Conservation (phyloP, 2,888 invertebrate genomes). For the Tyria jacobaeae region DNA sequence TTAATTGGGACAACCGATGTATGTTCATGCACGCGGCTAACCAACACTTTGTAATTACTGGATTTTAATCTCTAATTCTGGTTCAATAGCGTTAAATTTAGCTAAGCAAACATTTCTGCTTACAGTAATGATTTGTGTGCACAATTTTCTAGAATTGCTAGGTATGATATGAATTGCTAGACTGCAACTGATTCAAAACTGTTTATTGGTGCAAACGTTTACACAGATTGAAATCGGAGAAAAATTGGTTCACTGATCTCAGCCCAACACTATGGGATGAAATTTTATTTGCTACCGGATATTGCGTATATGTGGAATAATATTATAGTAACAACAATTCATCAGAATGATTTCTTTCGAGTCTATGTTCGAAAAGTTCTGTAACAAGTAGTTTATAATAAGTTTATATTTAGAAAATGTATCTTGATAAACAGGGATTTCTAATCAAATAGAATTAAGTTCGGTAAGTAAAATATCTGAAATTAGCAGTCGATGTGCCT, state of each 20-base stretch:
- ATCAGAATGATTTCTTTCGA: neutral
- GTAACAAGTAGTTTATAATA: too few species aligned
- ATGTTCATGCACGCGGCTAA: constrained; percentile 25
- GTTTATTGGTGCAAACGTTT: constrained; percentile 44
- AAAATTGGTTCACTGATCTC: constrained; percentile 33
- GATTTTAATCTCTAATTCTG: constrained; percentile 29
- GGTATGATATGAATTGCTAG: constrained; percentile 31
- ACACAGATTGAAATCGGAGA: constrained; percentile 38
- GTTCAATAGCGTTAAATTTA: constrained; percentile 22
- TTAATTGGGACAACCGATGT: constrained; percentile 45
- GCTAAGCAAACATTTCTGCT: constrained; percentile 12
- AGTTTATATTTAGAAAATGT: too few species aligned
- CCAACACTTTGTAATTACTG: constrained; percentile 21
- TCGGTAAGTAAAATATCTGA: too few species aligned
- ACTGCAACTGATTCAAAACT: constrained; percentile 46
- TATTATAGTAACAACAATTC: neutral
- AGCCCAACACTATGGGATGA: constrained; percentile 19
- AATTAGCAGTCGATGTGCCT: too few species aligned
- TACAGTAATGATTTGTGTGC: constrained; percentile 11
- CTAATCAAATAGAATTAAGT: too few species aligned
- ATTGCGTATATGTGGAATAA: neutral
- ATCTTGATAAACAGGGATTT: too few species aligned
- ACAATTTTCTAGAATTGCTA: constrained; percentile 31
- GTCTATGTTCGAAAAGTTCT: too few species aligned
- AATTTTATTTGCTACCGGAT: neutral